A percentile compares a stretch with the other conserved stretches of the same genome.
Conservation (phyloP, 2,797 vertebrate genomes). For the Hemibagrus guttatus region DNA sequence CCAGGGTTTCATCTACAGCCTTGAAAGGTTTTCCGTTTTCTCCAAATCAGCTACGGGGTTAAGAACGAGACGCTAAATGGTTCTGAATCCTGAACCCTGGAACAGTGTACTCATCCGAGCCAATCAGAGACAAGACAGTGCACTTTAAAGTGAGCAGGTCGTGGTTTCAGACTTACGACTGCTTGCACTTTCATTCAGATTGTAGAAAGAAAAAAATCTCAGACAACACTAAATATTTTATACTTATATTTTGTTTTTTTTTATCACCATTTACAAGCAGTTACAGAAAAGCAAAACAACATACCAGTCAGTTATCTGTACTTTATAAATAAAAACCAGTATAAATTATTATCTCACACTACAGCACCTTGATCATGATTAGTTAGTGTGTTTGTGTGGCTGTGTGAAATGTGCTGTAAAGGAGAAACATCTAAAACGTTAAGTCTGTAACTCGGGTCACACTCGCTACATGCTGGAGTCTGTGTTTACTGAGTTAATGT, state of each 20-base stretch:
- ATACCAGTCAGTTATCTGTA: neutral
- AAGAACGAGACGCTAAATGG: no score
- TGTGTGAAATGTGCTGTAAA: neutral
- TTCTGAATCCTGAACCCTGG: neutral
- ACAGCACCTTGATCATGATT: neutral
- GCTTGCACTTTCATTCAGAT: neutral
- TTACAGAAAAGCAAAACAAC: neutral
- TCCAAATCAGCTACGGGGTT: neutral
- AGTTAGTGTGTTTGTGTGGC: neutral
- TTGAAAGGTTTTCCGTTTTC: neutral
- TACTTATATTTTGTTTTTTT: no score
- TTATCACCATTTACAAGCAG: neutral
- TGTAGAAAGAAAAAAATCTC: neutral
- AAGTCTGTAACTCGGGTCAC: neutral
- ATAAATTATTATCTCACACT: neutral
- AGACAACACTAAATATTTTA: neutral
- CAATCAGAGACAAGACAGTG: neutral
- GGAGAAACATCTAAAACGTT: neutral
- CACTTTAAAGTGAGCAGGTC: neutral
- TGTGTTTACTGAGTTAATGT: neutral
- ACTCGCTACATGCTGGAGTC: neutral
- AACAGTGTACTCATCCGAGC: neutral
- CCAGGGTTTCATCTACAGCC: no score
- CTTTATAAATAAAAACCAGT: conserved; percentile 9
- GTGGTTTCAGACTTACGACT: neutral